A percentile compares a stretch with the other conserved stretches of the same genome.
Conservation (phyloP, 1,140 invertebrate species). For the Druon quercuslanigerum region DNA sequence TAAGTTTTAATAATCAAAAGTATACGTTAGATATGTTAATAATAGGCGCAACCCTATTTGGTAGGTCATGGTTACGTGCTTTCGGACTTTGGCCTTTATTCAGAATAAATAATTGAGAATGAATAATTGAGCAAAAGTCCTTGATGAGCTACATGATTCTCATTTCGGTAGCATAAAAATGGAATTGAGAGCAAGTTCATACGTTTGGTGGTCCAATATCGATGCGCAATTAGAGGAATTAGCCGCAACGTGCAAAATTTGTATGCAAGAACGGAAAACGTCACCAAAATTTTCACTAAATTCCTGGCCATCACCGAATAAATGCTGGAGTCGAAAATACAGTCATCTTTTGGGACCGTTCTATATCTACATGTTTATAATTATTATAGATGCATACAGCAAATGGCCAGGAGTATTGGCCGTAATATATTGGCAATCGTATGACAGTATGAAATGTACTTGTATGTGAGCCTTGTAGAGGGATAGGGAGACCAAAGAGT, state of each 20-base stretch:
- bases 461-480: too few relatives aligned
- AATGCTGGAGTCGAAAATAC: slow-evolving; percentile 69
- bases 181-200: slow-evolving; percentile 64
- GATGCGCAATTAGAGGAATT: slow-evolving; percentile 66
- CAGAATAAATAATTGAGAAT: too few relatives aligned
- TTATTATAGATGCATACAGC: slow-evolving; percentile 59
- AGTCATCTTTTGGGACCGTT: slow-evolving; percentile 57
- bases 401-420: slow-evolving; percentile 54
- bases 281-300: slow-evolving; percentile 48
- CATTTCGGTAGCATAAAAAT: slow-evolving; percentile 72
- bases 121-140: too few relatives aligned
- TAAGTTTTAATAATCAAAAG: too few relatives aligned
- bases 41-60: too few relatives aligned
- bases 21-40: too few relatives aligned
- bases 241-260: slow-evolving; percentile 50
- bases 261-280: slow-evolving; percentile 49
- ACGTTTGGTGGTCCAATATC: slow-evolving; percentile 72
- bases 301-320: slow-evolving; percentile 62
- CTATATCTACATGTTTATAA: slow-evolving; percentile 51
- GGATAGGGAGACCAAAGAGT: too few relatives aligned
- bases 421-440: too few relatives aligned
- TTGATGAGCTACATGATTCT: too few relatives aligned
- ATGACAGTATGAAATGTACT: too few relatives aligned
- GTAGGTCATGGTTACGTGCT: too few relatives aligned
- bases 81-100: too few relatives aligned